These are phyloP conservation scores for Prorops nasuta DNA, from an alignment of 1,140 invertebrate genomes.

Conservation along the genomic window DNA sequence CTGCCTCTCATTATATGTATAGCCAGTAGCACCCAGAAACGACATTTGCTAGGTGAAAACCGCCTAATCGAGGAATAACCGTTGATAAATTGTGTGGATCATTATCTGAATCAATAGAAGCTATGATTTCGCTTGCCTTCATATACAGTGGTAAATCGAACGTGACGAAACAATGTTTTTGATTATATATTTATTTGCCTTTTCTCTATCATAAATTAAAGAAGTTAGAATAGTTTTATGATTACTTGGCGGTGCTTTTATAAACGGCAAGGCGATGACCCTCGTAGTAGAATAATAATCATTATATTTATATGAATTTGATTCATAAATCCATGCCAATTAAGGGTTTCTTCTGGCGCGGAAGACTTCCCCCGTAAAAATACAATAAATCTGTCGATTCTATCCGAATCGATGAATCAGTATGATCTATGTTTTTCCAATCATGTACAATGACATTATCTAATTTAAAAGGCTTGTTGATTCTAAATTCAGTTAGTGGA, in stretches of 20 bases:
- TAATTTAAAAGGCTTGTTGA: not conserved
- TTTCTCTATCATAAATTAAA: slow-evolving; percentile 14
- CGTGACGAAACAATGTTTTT: slow-evolving; percentile 24
- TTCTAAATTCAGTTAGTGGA: not conserved
- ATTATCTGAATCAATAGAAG: slow-evolving; percentile 20
- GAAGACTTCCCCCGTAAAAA: slow-evolving; percentile 11
- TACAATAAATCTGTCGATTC: slow-evolving; percentile 14
- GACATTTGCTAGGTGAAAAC: slow-evolving; percentile 46
- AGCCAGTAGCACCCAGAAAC: slow-evolving; percentile 45
- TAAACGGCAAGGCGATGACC: slow-evolving; percentile 22
- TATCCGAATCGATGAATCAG: not conserved
- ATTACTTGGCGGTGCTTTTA: slow-evolving; percentile 15
- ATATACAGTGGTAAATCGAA: slow-evolving; percentile 38
- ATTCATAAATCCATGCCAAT: slow-evolving; percentile 27
- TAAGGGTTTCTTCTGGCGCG: slow-evolving; percentile 1
- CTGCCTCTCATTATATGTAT: slow-evolving; percentile 42
- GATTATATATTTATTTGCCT: slow-evolving; percentile 10
- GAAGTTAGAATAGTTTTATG: slow-evolving; percentile 23
- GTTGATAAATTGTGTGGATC: slow-evolving; percentile 10
- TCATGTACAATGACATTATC: not conserved
- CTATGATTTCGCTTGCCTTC: slow-evolving; percentile 52
- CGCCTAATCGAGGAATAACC: slow-evolving; percentile 24
- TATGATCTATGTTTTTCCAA: not conserved
- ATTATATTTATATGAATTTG: not conserved
- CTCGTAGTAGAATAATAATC: slow-evolving; percentile 16